A percentile compares a stretch with the other conserved stretches of the same genome.
These are phyloP conservation scores for Neomorphus geoffroyi DNA, from an alignment of 2,797 vertebrate species.

Conservation along the genomic window DNA sequence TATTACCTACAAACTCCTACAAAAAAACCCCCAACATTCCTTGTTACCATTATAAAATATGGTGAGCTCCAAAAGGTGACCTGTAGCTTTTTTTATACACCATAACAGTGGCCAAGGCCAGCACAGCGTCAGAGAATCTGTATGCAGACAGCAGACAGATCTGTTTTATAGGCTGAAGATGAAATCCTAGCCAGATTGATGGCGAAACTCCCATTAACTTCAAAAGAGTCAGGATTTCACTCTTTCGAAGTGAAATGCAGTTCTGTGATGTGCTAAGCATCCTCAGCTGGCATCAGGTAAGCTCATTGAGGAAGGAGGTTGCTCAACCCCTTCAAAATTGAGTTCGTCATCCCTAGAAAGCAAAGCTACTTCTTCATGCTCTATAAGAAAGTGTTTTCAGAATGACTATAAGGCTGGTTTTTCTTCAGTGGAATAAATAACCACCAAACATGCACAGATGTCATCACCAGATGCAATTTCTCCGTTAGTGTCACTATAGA, in stretches of 20 bases:
- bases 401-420: neutral
- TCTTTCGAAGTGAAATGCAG: neutral
- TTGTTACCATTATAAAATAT: neutral
- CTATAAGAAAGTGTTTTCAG: neutral
- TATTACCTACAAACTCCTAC: neutral
- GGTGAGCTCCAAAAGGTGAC: neutral
- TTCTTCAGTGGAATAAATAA: constrained; percentile 9
- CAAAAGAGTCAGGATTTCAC: neutral
- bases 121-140: neutral
- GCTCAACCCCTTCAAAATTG: neutral
- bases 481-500: neutral
- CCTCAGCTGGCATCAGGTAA: neutral
- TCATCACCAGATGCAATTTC: constrained; percentile 28
- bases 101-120: neutral
- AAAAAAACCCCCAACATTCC: neutral
- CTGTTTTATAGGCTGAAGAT: neutral
- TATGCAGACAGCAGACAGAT: neutral
- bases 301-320: neutral
- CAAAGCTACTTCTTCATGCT: neutral
- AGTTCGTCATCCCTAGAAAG: constrained; percentile 5
- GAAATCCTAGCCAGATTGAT: neutral
- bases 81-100: neutral
- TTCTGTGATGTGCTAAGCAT: neutral
- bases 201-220: constrained; percentile 5
- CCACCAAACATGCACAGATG: neutral